Evolutionary conservation across 2,797 vertebrate genomes (phyloP).

Genomic region (Microtus californicus): DNA sequence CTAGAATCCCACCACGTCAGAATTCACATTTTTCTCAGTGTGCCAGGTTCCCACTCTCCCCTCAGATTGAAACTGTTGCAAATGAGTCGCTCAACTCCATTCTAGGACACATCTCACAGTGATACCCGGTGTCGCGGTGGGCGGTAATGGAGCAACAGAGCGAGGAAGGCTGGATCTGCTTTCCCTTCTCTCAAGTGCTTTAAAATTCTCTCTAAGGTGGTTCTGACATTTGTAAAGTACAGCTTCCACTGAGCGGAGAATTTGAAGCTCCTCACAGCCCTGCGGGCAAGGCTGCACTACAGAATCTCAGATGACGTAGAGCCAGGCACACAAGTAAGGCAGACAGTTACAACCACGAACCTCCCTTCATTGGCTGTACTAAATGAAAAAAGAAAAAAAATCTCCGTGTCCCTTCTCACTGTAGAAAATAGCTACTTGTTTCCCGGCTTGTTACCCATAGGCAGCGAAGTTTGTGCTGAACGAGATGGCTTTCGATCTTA

Average conservation of each 20-base stretch:
- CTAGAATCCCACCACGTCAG: constrained; percentile 42
- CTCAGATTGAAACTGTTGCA: constrained; percentile 30
- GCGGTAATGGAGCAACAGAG: not conserved
- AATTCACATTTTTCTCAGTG: constrained; percentile 33
- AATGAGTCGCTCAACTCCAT: not conserved
- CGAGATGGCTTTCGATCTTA: not conserved
- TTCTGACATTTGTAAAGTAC: not conserved
- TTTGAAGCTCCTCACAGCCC: not conserved
- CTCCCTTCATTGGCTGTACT: not conserved
- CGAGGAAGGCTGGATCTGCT: not conserved
- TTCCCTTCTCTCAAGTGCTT: not conserved
- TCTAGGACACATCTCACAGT: not conserved
- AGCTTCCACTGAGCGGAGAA: not conserved
- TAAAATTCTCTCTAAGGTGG: not conserved
- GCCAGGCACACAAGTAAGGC: not conserved
- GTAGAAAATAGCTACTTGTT: not conserved
- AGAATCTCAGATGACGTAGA: constrained; percentile 6
- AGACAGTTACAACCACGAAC: not conserved
- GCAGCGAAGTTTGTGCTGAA: not conserved
- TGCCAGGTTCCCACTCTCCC: not conserved
- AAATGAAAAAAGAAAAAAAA: not conserved
- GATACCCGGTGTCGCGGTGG: not conserved
- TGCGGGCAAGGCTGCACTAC: not conserved
- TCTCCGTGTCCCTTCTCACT: not conserved
- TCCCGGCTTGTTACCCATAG: not conserved